phyloP scores from a whole-genome alignment of 2,797 vertebrate species.

The Poeciliopsis turneri region DNA sequence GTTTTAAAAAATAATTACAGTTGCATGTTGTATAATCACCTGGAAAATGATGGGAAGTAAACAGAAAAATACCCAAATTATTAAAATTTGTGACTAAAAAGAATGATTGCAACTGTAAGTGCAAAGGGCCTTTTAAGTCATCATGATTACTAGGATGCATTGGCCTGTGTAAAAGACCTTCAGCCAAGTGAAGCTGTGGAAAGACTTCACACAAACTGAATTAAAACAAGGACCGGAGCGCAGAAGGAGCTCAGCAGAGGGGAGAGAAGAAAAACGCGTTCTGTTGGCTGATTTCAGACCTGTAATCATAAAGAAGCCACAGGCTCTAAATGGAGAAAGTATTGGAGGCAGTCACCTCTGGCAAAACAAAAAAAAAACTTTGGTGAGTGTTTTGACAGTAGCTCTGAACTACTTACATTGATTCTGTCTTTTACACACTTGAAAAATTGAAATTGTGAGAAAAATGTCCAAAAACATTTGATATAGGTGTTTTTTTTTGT shows the following conservation, averaged over 20 bases:
- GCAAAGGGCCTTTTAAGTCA: neutral
- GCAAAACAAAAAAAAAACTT: neutral
- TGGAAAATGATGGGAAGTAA: neutral
- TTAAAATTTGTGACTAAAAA: neutral
- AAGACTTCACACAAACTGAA: conserved; percentile 1
- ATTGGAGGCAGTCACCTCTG: neutral
- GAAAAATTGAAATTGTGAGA: neutral
- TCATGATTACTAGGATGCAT: neutral
- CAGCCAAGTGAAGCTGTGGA: neutral
- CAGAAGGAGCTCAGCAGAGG: conserved; percentile 1
- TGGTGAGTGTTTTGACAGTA: neutral
- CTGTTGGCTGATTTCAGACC: neutral
- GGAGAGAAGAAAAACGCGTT: neutral
- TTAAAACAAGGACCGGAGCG: neutral
- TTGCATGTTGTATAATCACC: neutral
- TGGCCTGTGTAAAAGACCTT: neutral
- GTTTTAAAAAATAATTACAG: neutral
- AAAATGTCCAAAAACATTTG: neutral
- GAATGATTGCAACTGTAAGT: neutral
- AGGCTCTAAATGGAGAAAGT: conserved; percentile 1
- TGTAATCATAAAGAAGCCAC: neutral
- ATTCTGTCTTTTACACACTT: neutral
- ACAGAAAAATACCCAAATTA: neutral
- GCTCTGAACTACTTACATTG: neutral
- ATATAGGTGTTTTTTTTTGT: neutral